These are phyloP conservation scores for Dryomyza anilis DNA, from an alignment of 2,888 invertebrate species.

Conservation along the genomic window DNA sequence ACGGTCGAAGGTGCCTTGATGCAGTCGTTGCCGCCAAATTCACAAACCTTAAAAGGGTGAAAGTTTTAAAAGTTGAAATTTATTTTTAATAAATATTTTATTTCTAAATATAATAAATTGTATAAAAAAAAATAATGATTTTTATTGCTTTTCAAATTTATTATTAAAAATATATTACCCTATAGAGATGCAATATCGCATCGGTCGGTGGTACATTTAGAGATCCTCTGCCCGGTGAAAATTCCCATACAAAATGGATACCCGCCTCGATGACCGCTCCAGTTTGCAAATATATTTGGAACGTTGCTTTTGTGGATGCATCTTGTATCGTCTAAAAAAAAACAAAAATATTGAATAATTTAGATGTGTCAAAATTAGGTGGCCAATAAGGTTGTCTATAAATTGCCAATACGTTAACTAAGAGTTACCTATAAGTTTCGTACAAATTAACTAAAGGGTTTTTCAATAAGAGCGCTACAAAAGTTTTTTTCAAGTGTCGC, in stretches of 20 bases:
- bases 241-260: conserved; percentile 94
- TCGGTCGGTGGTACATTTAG: conserved; percentile 83
- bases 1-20: conserved; percentile 81
- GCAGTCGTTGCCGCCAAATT: conserved; percentile 91
- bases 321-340: conserved; percentile 71
- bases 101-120: neutral
- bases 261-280: conserved; percentile 84
- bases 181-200: conserved; percentile 83
- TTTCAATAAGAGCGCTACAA: no score
- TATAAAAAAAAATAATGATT: neutral
- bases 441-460: no score
- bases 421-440: no score
- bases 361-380: no score
- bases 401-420: no score
- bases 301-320: conserved; percentile 89
- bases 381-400: no score
- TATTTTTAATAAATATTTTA: neutral
- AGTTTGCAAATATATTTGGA: conserved; percentile 90
- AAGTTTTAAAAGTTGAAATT: neutral
- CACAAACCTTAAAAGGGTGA: conserved; percentile 68
- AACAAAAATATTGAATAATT: no score
- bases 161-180: conserved; percentile 51
- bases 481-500: no score
- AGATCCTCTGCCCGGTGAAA: conserved; percentile 77
- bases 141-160: neutral